Conservation (phyloP, 92 coral and sea anemone species). For the Zoanthus sansibaricus region DNA sequence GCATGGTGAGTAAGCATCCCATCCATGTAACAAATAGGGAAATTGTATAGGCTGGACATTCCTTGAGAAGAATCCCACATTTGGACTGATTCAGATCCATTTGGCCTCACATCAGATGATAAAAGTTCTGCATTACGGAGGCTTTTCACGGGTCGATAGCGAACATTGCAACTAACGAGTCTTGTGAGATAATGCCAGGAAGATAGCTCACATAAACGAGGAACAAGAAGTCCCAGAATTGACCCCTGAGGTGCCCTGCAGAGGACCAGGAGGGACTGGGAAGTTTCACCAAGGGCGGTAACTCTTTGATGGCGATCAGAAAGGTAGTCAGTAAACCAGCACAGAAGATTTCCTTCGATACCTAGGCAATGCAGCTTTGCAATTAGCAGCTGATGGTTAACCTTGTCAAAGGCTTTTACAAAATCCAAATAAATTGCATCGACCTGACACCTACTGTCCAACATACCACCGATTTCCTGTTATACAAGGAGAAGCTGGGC, state of each 20-base stretch:
- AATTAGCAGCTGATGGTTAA: not conserved
- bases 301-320: too few relatives aligned
- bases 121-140: too few relatives aligned
- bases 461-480: not conserved
- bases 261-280: not conserved
- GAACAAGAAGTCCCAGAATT: not conserved
- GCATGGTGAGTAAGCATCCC: slow-evolving; percentile 26
- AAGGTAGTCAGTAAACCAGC: too few relatives aligned
- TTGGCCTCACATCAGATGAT: too few relatives aligned
- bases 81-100: too few relatives aligned
- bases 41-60: too few relatives aligned
- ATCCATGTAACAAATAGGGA: not conserved
- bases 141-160: not conserved
- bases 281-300: too few relatives aligned
- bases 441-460: not conserved
- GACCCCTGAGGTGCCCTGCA: not conserved
- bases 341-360: too few relatives aligned
- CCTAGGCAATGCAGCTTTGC: too few relatives aligned
- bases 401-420: not conserved
- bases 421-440: not conserved
- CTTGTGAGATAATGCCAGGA: not conserved
- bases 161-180: not conserved
- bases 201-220: too few relatives aligned
- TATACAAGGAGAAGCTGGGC: not conserved
- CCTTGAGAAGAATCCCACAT: too few relatives aligned